phyloP scores from a whole-genome alignment of 1,140 invertebrate species.

The Philotrypesis tridentata region DNA sequence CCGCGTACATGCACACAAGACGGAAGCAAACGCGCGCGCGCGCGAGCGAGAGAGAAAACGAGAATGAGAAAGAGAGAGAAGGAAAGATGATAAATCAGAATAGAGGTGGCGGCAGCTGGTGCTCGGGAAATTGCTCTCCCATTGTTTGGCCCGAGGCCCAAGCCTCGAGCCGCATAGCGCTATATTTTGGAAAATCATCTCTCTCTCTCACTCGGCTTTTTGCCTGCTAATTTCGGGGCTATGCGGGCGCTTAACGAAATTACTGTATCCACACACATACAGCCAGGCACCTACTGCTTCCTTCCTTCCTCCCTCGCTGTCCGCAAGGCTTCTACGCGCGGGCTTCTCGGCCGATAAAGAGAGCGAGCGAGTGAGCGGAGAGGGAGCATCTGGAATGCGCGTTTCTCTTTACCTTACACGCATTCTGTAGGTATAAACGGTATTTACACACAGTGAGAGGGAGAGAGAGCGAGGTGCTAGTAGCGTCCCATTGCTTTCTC shows the following conservation, averaged over 20 bases:
- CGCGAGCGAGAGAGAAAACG: constrained; percentile 8
- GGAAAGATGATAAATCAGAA: constrained; percentile 68
- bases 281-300: constrained; percentile 66
- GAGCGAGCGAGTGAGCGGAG: no score
- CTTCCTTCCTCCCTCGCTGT: constrained; percentile 26
- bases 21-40: constrained; percentile 15
- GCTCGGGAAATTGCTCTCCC: constrained; percentile 62
- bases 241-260: constrained; percentile 58
- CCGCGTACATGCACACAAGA: neutral
- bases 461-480: neutral
- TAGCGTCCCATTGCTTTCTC: neutral
- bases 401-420: neutral
- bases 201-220: constrained; percentile 65
- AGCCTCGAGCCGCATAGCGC: constrained; percentile 49
- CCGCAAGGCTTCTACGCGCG: neutral
- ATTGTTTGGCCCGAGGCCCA: constrained; percentile 56
- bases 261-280: constrained; percentile 50
- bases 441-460: no score
- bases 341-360: neutral
- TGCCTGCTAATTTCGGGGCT: constrained; percentile 67
- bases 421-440: no score
- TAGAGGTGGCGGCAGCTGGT: constrained; percentile 68
- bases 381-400: constrained; percentile 52
- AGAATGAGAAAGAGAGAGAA: constrained; percentile 22
- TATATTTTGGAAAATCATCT: constrained; percentile 72